Evolutionary conservation across 2,888 invertebrate species (phyloP).

Genomic region (Eulithis prunata): DNA sequence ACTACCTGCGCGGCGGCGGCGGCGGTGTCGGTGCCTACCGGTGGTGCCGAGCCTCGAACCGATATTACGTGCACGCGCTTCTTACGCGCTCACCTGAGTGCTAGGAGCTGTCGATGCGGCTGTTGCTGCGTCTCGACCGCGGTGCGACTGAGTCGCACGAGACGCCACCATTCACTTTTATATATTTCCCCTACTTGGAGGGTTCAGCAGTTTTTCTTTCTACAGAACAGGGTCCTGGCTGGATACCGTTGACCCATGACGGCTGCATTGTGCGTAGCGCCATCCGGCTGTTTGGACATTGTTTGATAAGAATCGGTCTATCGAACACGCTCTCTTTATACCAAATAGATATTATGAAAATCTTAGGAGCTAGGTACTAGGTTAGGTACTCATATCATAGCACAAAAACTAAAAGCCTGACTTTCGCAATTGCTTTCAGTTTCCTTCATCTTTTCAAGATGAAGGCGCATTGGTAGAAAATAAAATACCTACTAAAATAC

Average conservation of each 20-base stretch:
- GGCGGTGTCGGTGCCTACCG: constrained; percentile 25
- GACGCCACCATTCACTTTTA: constrained; percentile 70
- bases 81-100: constrained; percentile 56
- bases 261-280: constrained; percentile 39
- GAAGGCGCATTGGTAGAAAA: too few relatives aligned
- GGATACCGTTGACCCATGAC: constrained; percentile 62
- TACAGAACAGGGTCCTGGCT: constrained; percentile 55
- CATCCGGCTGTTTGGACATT: constrained; percentile 51
- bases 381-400: neutral
- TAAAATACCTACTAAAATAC: too few relatives aligned
- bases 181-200: constrained; percentile 70
- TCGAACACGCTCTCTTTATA: constrained; percentile 44
- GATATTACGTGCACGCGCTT: constrained; percentile 36
- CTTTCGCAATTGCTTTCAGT: neutral
- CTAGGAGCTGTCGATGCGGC: constrained; percentile 44
- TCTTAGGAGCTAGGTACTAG: neutral
- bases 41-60: constrained; percentile 39
- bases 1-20: constrained; percentile 37
- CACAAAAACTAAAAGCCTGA: neutral
- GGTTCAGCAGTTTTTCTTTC: constrained; percentile 58
- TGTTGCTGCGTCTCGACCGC: constrained; percentile 60
- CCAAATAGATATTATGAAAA: constrained; percentile 4
- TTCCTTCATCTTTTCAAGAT: neutral
- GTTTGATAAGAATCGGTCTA: constrained; percentile 44
- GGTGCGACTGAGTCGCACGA: constrained; percentile 75